Conservation (phyloP, 2,888 invertebrate species). For the Macaria notata region DNA sequence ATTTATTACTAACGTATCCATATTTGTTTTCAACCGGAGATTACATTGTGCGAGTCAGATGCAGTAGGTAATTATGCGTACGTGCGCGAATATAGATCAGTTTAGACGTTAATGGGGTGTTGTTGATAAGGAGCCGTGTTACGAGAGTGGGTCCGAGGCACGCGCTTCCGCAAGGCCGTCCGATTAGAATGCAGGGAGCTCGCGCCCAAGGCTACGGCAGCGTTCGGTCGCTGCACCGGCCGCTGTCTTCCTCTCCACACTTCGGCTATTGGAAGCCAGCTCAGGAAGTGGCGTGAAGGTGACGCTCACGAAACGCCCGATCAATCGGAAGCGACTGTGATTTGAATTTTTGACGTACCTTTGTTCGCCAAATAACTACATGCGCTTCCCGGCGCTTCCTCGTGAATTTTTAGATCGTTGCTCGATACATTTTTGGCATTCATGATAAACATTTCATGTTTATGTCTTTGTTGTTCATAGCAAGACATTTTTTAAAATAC, state of each 20-base stretch:
- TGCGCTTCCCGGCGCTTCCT: conserved; percentile 47
- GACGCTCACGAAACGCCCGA: conserved; percentile 60
- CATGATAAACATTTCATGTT: conserved; percentile 5
- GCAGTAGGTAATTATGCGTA: conserved; percentile 4
- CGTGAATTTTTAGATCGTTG: conserved; percentile 20
- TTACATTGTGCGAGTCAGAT: too few relatives aligned
- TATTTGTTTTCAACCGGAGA: too few relatives aligned
- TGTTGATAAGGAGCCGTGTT: conserved; percentile 65
- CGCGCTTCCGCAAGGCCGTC: conserved; percentile 80
- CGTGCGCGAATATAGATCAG: conserved; percentile 35
- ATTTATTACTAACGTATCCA: too few relatives aligned
- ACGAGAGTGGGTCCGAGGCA: conserved; percentile 68
- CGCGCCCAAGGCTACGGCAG: conserved; percentile 75
- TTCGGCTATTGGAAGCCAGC: conserved; percentile 61
- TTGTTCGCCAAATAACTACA: conserved; percentile 56
- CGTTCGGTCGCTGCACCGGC: conserved; percentile 77
- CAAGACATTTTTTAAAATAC: neutral
- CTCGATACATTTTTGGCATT: conserved; percentile 10
- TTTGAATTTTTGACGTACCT: conserved; percentile 70
- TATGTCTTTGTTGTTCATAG: conserved; percentile 5
- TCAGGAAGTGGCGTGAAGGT: conserved; percentile 77
- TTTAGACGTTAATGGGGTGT: conserved; percentile 41
- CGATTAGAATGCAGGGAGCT: conserved; percentile 80
- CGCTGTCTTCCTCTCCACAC: conserved; percentile 68
- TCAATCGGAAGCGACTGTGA: conserved; percentile 74